Percentiles rank a stretch among this genome's conserved stretches.
These are phyloP conservation scores for Anthophora plumipes DNA, from an alignment of 2,888 invertebrate genomes.

Conservation along the genomic window DNA sequence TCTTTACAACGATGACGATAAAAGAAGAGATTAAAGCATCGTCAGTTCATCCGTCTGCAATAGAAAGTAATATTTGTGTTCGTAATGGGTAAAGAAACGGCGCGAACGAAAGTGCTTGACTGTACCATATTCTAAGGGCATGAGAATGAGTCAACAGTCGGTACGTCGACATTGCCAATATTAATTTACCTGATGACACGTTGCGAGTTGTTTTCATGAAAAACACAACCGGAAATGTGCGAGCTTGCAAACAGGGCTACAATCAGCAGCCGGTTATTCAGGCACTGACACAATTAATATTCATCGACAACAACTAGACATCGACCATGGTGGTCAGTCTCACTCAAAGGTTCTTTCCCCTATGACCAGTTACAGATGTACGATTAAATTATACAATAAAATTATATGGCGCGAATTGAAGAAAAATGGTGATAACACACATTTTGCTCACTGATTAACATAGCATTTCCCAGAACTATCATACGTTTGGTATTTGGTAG, in stretches of 20 bases:
- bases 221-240: constrained; percentile 11
- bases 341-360: constrained; percentile 52
- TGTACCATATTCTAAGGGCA: background rate
- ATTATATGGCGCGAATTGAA: too few species aligned
- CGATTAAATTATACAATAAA: too few species aligned
- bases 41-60: constrained; percentile 14
- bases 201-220: constrained; percentile 16
- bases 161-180: constrained; percentile 23
- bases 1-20: background rate
- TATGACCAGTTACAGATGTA: too few species aligned
- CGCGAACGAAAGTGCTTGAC: background rate
- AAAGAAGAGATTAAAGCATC: constrained; percentile 13
- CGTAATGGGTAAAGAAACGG: constrained; percentile 15
- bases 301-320: constrained; percentile 65
- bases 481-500: too few species aligned
- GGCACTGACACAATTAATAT: constrained; percentile 73
- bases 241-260: constrained; percentile 37
- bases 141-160: constrained; percentile 27
- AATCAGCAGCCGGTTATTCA: constrained; percentile 59
- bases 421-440: too few species aligned
- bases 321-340: constrained; percentile 61
- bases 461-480: too few species aligned
- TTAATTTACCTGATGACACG: constrained; percentile 29
- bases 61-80: constrained; percentile 12
- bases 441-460: too few species aligned